Percentiles rank a stretch among this genome's conserved stretches.
These are phyloP conservation scores for Trichosurus vulpecula DNA, from an alignment of 2,797 vertebrate species.

Conservation along the genomic window DNA sequence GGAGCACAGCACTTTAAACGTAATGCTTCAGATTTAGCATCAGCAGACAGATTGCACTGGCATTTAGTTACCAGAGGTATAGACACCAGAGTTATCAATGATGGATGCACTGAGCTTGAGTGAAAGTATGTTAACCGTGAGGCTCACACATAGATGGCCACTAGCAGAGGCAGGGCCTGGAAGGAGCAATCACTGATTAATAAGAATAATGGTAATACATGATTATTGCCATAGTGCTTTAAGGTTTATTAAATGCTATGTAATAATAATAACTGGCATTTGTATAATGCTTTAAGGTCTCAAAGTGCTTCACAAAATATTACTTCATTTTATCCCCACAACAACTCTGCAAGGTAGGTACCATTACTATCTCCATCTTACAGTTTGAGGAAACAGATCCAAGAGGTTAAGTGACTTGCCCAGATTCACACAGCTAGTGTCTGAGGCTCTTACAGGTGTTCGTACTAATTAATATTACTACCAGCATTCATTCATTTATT, in stretches of 20 bases:
- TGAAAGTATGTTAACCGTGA: not conserved
- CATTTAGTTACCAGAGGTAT: not conserved
- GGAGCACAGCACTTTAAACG: not conserved
- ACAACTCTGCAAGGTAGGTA: not conserved
- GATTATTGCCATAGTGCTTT: not conserved
- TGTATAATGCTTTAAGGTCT: not conserved
- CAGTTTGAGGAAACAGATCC: not conserved
- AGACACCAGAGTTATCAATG: fast-evolving
- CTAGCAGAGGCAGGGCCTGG: not conserved
- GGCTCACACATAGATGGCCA: not conserved
- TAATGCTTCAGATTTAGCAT: no score
- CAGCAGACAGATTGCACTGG: not conserved
- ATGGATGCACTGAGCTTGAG: not conserved
- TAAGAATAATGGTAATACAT: not conserved
- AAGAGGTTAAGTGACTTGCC: not conserved
- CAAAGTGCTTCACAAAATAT: not conserved
- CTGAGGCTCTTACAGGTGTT: not conserved
- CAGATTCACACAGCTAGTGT: not conserved
- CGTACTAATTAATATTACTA: not conserved
- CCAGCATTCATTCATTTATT: not conserved
- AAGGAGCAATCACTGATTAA: not conserved
- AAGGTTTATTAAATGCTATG: not conserved
- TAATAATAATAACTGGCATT: not conserved
- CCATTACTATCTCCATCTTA: not conserved
- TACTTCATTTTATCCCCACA: not conserved